Evolutionary conservation across 2,888 invertebrate genomes (phyloP).

Genomic region (Lordiphosa andalusiaca): DNA sequence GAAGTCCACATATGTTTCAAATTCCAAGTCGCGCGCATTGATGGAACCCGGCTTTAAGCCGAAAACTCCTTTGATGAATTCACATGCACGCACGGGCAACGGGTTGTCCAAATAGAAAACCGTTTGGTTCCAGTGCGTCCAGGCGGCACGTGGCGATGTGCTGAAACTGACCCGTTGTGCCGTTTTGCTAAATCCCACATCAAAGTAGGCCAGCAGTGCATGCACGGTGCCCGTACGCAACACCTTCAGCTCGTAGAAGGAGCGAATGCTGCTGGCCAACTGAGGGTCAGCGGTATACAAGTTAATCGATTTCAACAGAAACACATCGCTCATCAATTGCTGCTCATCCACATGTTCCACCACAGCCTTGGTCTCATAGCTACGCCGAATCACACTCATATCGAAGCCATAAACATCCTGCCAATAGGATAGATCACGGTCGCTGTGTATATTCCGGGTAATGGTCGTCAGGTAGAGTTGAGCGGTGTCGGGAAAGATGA

Average conservation of each 20-base stretch:
- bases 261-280: slow-evolving; percentile 93
- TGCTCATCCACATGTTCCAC: slow-evolving; percentile 97
- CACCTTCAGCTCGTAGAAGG: slow-evolving; percentile 89
- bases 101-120: slow-evolving; percentile 98
- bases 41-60: slow-evolving; percentile 87
- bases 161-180: slow-evolving; percentile 98
- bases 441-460: slow-evolving; percentile 97
- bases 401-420: slow-evolving; percentile 99
- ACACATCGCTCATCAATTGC: slow-evolving; percentile 85
- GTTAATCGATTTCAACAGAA: slow-evolving; percentile 95
- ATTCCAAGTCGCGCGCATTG: slow-evolving; percentile 34
- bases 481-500: slow-evolving; percentile 94
- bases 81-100: slow-evolving; percentile 92
- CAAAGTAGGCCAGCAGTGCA: slow-evolving; percentile 98
- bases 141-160: slow-evolving; percentile 96
- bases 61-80: slow-evolving; percentile 82
- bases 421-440: slow-evolving; percentile 99
- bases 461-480: slow-evolving; percentile 94
- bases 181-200: slow-evolving; percentile 98
- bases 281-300: slow-evolving; percentile 95
- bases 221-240: slow-evolving; percentile 95
- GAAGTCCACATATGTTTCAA: slow-evolving; percentile 45
- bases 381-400: slow-evolving; percentile 97
- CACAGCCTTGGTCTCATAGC: slow-evolving; percentile 96
- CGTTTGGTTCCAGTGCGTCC: slow-evolving; percentile 97